A percentile compares a stretch with the other conserved stretches of the same genome.
Evolutionary conservation across 2,113 vertebrate genomes (phyloP).

Genomic region (Pantherophis guttatus): DNA sequence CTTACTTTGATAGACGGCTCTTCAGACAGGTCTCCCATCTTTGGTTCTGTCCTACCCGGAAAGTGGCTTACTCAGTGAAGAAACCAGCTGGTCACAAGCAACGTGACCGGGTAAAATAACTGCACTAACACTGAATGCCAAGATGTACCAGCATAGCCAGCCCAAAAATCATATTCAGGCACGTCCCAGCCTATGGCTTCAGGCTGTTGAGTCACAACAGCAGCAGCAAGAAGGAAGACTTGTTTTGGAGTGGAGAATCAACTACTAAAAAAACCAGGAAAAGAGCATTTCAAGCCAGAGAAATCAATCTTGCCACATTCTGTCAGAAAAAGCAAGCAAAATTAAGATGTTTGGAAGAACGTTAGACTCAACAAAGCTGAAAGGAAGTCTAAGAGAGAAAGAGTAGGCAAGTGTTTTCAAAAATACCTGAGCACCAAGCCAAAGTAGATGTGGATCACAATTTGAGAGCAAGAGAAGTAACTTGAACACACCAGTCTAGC

Average conservation of each 20-base stretch:
- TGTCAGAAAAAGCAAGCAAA: neutral
- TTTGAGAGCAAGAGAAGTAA: neutral
- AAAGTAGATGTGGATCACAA: neutral
- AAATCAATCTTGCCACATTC: neutral
- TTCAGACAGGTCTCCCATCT: neutral
- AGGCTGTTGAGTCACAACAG: constrained; percentile 56
- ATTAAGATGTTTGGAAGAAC: neutral
- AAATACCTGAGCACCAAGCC: neutral
- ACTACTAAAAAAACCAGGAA: neutral
- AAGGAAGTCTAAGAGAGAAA: neutral
- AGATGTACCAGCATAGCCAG: constrained; percentile 70
- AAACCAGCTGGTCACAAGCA: constrained; percentile 16
- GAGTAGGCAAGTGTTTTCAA: neutral
- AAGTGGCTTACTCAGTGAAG: constrained; percentile 52
- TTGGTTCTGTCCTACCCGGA: neutral
- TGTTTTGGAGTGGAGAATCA: constrained; percentile 4
- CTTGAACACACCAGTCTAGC: neutral
- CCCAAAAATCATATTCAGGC: constrained; percentile 72
- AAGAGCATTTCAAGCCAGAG: neutral
- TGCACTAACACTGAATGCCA: constrained; percentile 71
- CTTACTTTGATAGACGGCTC: neutral
- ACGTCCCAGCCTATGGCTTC: constrained; percentile 47
- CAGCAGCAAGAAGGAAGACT: constrained; percentile 19
- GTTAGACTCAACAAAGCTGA: neutral
- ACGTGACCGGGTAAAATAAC: constrained; percentile 69